phyloP scores from a whole-genome alignment of 2,797 vertebrate species.

The Lithobates pipiens region DNA sequence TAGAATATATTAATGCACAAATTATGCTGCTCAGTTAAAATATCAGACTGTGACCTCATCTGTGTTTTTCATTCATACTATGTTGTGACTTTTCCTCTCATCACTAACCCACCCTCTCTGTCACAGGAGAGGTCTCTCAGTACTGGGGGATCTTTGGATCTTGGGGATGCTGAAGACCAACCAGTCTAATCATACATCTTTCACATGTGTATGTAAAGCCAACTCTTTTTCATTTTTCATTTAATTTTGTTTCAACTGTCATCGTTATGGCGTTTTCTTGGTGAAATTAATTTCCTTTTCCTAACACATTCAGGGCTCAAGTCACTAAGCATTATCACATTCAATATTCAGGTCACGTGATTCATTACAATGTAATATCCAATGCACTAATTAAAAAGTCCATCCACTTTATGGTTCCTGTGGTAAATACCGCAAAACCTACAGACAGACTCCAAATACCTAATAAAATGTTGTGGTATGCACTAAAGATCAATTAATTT shows the following conservation, averaged over 20 bases:
- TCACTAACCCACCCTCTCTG: slow-evolving; percentile 58
- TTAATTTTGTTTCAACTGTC: background rate
- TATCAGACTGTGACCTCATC: background rate
- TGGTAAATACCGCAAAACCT: no score
- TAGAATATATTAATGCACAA: no score
- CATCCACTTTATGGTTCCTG: no score
- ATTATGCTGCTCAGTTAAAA: background rate
- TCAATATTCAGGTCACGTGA: no score
- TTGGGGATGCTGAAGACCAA: slow-evolving; percentile 66
- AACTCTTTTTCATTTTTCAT: background rate
- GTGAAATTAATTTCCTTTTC: background rate
- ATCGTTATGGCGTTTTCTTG: background rate
- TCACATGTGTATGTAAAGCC: slow-evolving; percentile 61
- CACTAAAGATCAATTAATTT: no score
- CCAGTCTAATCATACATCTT: slow-evolving; percentile 65
- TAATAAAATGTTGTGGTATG: no score
- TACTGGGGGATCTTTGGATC: slow-evolving; percentile 64
- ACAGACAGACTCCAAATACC: no score
- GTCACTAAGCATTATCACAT: no score
- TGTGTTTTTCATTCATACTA: slow-evolving; percentile 11
- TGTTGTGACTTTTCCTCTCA: slow-evolving; percentile 58
- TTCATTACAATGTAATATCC: no score
- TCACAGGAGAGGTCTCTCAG: slow-evolving; percentile 33
- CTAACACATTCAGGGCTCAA: no score
- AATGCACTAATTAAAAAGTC: no score